These are phyloP conservation scores for Clupea harengus DNA, from an alignment of 2,113 vertebrate genomes.

Conservation along the genomic window DNA sequence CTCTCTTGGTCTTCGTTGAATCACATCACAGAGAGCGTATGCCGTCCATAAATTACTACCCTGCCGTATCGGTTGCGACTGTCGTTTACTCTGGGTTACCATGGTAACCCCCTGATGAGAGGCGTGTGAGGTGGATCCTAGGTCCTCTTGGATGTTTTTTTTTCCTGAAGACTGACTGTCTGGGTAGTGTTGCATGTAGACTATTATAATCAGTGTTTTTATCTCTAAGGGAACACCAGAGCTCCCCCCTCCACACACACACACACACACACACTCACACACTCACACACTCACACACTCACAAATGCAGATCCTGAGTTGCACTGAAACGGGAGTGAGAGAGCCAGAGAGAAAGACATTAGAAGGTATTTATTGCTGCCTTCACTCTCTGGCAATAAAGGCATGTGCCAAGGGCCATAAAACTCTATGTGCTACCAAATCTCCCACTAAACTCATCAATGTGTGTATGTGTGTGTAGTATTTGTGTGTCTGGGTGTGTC, in stretches of 20 bases:
- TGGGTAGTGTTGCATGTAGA: not conserved
- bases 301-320: not conserved
- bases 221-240: not conserved
- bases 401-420: constrained; percentile 35
- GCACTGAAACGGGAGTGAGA: not conserved
- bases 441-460: not conserved
- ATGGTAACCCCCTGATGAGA: constrained; percentile 44
- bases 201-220: not conserved
- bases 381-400: not conserved
- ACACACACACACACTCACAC: not conserved
- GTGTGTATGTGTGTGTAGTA: not conserved
- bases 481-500: not conserved
- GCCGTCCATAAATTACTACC: constrained; percentile 43
- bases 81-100: constrained; percentile 46
- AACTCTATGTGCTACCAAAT: constrained; percentile 19
- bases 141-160: constrained; percentile 16
- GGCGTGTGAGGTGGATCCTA: constrained; percentile 43
- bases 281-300: not conserved
- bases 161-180: not conserved
- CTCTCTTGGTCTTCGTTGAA: constrained; percentile 16
- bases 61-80: constrained; percentile 31
- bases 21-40: constrained; percentile 17
- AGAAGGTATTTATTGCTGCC: constrained; percentile 31
- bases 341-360: constrained; percentile 24
- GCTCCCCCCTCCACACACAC: not conserved